Base-by-base conservation (phyloP, 2,888 invertebrate genomes). In the Leucoma salicis region DNA sequence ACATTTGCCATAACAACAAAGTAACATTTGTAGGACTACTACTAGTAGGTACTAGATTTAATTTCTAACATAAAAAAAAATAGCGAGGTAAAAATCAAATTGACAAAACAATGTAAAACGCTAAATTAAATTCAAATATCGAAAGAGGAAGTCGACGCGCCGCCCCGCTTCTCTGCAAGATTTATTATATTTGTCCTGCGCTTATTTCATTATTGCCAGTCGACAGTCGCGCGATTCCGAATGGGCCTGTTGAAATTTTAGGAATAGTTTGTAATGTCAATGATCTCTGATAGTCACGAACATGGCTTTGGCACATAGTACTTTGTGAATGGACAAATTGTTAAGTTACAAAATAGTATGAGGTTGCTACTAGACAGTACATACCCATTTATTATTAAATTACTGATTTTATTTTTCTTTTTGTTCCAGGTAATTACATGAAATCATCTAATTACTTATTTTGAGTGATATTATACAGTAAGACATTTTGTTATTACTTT, bases 111-210 rank as follows among this genome's bases (percentile, higher is more conserved):
- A 78, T 77, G 74, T 65, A 70, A 79, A 60, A 77, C 67, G 84
- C 78, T 84, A 85, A 89, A 88, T 88, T 88, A 87, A 88, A 88
- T 87, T 89, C 87, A 88, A 89, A 88, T 88, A 88, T 88, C 87
- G 87, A 85, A 82, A 78, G 82, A 85, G 86, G 86, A 88, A 88
- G 83, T 84, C 78, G 70, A 79, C 75, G 70, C 70, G 75, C 76
- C 83, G 77, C 82, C 81, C 84, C 81, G 81, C 80, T 79, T 82
- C 82, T 77, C 79, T 62, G 57, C 56, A 76, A 86, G 90, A 90
- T 90, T 90, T 90, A 90, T 90, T 86, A 83, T 88, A 84, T 90
- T 90, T 89, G 87, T 87, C 82, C 82, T 85, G 76, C 80, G 87
- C 82, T 89, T 88, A 86, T 89, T 88, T 86, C 85, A 87, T 89